Conservation (phyloP, 1,140 invertebrate species). For the Pseudobourletiella spinata region DNA sequence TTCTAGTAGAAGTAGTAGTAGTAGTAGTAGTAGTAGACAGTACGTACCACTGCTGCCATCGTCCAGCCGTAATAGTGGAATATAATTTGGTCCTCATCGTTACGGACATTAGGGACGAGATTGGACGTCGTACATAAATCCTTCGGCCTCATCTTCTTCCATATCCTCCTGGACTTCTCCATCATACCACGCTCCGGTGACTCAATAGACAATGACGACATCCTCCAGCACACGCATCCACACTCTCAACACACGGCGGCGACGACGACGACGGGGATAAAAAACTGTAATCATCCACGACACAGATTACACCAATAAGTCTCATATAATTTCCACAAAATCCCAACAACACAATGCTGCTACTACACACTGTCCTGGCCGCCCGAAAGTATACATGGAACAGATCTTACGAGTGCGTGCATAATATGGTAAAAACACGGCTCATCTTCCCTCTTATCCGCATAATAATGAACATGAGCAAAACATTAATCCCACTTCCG, state of each 20-base stretch:
- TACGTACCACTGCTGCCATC: too few relatives aligned
- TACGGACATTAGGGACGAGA: neutral
- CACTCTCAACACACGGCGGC: neutral
- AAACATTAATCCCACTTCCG: too few relatives aligned
- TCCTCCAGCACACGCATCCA: neutral
- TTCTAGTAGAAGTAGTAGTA: neutral
- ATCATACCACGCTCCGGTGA: conserved; percentile 23
- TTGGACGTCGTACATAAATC: too few relatives aligned
- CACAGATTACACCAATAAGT: conserved; percentile 1
- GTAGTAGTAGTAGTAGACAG: neutral
- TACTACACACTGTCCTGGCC: too few relatives aligned
- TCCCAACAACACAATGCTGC: too few relatives aligned
- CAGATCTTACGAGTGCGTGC: too few relatives aligned
- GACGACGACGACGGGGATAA: too few relatives aligned
- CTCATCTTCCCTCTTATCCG: neutral
- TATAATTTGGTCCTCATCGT: neutral
- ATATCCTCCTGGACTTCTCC: neutral
- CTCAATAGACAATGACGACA: conserved; percentile 20
- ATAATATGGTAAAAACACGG: neutral
- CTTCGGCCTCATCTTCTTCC: too few relatives aligned
- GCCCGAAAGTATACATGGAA: neutral
- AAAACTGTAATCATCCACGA: neutral
- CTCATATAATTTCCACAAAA: neutral
- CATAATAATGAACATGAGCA: too few relatives aligned
- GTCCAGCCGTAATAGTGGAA: neutral